These are phyloP conservation scores for Cynopterus sphinx DNA, from an alignment of 2,797 vertebrate species.

Conservation along the genomic window DNA sequence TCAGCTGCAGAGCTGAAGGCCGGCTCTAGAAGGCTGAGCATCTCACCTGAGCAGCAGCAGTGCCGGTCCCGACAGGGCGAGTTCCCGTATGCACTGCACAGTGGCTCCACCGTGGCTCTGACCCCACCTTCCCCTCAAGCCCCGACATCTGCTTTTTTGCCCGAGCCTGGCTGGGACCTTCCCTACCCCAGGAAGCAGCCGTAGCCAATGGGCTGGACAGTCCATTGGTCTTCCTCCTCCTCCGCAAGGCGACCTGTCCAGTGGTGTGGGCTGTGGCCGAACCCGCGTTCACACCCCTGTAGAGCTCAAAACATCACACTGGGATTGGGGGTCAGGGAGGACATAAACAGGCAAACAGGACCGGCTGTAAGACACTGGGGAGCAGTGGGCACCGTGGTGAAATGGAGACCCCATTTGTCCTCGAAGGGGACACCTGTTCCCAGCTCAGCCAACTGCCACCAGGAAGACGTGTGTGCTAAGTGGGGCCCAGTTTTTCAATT, in stretches of 20 bases:
- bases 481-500: neutral
- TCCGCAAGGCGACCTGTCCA: neutral
- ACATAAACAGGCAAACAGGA: neutral
- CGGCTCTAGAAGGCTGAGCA: neutral
- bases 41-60: neutral
- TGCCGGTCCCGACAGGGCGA: rapidly evolving
- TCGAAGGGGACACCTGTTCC: neutral
- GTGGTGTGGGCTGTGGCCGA: too few species aligned
- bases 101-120: neutral
- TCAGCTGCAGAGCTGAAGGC: neutral
- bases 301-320: neutral
- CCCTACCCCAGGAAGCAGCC: neutral
- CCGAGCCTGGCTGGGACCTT: neutral
- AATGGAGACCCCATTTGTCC: too few species aligned
- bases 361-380: neutral
- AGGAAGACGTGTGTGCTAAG: neutral
- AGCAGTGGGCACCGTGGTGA: neutral
- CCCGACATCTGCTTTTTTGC: neutral
- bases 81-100: rapidly evolving
- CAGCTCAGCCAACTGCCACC: neutral
- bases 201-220: neutral
- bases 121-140: neutral
- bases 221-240: neutral
- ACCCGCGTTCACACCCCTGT: neutral
- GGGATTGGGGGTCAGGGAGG: rapidly evolving